These are phyloP conservation scores for Coptodon bakossiorum DNA, from an alignment of 2,113 vertebrate species.

Conservation along the genomic window DNA sequence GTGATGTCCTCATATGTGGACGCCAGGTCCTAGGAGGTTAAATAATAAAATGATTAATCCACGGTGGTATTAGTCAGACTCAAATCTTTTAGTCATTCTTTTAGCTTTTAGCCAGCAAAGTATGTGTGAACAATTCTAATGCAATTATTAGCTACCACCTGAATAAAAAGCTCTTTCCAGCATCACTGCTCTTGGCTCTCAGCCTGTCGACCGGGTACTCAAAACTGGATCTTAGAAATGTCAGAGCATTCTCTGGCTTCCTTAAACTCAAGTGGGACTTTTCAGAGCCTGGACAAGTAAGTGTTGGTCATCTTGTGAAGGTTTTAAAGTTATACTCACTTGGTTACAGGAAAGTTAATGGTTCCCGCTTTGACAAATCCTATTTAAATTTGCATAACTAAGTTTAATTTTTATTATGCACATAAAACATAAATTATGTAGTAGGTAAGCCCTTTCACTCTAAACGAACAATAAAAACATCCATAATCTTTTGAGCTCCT, in stretches of 20 bases:
- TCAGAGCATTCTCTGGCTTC: slow-evolving; percentile 52
- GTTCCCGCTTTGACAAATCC: slow-evolving; percentile 31
- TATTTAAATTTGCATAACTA: background rate
- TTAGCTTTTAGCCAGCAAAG: background rate
- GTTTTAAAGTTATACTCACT: background rate
- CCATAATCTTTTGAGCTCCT: slow-evolving; percentile 74
- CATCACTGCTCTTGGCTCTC: slow-evolving; percentile 47
- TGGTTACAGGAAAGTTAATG: background rate
- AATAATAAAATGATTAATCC: background rate
- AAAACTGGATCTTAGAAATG: slow-evolving; percentile 41
- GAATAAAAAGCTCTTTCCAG: background rate
- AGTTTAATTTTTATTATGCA: background rate
- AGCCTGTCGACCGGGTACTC: slow-evolving; percentile 35
- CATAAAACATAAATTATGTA: background rate
- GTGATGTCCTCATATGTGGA: too few species aligned
- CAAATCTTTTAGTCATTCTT: background rate
- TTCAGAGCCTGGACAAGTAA: slow-evolving; percentile 51
- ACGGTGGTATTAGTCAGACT: background rate
- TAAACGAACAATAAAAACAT: background rate
- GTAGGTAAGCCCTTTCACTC: slow-evolving; percentile 52
- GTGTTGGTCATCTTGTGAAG: slow-evolving; percentile 52
- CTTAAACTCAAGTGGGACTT: slow-evolving; percentile 56
- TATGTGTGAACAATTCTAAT: background rate
- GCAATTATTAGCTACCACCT: background rate
- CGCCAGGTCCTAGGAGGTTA: background rate